phyloP scores from a whole-genome alignment of 2,113 vertebrate species.

The Eublepharis macularius region DNA sequence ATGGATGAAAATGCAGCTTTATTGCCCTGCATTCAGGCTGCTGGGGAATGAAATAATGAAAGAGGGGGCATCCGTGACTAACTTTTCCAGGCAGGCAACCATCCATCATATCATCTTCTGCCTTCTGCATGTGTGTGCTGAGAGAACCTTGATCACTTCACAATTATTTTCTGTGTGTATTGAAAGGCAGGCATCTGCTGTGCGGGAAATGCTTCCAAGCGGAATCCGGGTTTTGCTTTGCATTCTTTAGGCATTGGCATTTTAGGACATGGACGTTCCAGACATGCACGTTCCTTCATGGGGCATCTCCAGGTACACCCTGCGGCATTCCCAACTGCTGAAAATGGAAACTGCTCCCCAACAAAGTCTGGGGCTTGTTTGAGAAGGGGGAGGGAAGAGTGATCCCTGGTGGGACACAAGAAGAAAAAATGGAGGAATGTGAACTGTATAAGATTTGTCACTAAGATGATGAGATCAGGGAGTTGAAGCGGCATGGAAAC shows the following conservation, averaged over 20 bases:
- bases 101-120: slow-evolving; percentile 56
- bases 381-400: background rate
- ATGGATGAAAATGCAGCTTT: slow-evolving; percentile 76
- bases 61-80: background rate
- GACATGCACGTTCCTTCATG: background rate
- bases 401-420: background rate
- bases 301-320: background rate
- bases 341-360: no score
- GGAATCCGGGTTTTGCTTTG: background rate
- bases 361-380: no score
- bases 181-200: slow-evolving; percentile 12
- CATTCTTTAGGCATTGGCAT: background rate
- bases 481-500: no score
- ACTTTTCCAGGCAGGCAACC: slow-evolving; percentile 22
- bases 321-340: background rate
- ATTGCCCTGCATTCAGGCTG: slow-evolving; percentile 50
- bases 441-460: background rate
- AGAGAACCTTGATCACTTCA: background rate
- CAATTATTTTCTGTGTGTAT: slow-evolving; percentile 1
- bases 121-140: accelerated
- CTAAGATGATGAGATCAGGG: background rate
- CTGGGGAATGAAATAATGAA: slow-evolving; percentile 68
- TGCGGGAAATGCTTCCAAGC: slow-evolving; percentile 23
- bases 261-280: background rate
- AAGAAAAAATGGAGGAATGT: no score